Base-by-base conservation (phyloP, 2,797 vertebrate species). In the Dicrostonyx torquatus region DNA sequence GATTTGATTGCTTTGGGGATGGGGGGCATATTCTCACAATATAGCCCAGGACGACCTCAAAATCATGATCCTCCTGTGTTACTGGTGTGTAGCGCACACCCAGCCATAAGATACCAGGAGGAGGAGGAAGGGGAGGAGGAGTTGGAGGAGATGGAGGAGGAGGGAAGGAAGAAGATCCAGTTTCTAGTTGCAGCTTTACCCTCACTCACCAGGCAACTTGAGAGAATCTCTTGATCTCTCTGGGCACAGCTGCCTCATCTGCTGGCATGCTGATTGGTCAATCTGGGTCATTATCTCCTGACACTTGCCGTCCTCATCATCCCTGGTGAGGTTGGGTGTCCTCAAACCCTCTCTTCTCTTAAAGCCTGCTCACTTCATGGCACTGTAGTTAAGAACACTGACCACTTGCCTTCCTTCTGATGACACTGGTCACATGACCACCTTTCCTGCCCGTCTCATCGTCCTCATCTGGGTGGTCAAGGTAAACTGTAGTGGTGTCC, bases 151-250 rank as follows among this genome's bases (percentile, higher is more conserved):
- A 2, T 31, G 66, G 43, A 79, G 29, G 20, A n/a, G 31, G 18
- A 17, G 18, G 24, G 20, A 12, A 31, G 1, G 40, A 24, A 1
- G 62, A 53, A 34, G 10, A 77, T 17, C 60, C 37, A 37, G 62
- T 75, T 55, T 79, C 84, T 87, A 93, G 43, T 84, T 68, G 53
- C 72, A 37, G 18, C 45, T 89, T 72, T 91, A 37, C 43, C 37
- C 58, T 53, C 84, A 75, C 34, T 93, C 66, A 62, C 82, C 29
- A 77, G 31, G 53, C 48, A 93, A 82, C 82, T 37, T 73, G 68
- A 94, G 26, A 75, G 83, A 87, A 66, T 90, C 94, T 66, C 91
- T 92, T 83, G 26, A 83, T 90, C 73, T 94, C 40, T 82, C 50
- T 48, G 82, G 58, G 58, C 45, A 58, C 6, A 83, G 62, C 18